Conservation (phyloP, 2,888 invertebrate species). For the Archaeoteleia sp. region DNA sequence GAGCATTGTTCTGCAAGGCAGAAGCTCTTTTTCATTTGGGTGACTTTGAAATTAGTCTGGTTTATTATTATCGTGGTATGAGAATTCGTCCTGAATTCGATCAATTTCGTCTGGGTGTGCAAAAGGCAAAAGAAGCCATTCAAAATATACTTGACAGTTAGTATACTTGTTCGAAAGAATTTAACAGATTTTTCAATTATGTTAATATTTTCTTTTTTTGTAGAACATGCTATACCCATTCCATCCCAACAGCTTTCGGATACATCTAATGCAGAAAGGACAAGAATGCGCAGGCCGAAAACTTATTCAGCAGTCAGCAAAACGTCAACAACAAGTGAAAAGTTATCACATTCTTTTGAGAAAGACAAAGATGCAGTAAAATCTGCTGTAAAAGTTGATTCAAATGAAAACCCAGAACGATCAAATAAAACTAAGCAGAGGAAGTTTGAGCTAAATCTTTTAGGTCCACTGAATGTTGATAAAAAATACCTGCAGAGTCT, state of each 20-base stretch:
- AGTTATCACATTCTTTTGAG: conserved; percentile 6
- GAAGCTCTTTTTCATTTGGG: conserved; percentile 94
- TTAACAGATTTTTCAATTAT: neutral
- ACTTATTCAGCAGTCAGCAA: conserved; percentile 6
- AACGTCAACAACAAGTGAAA: conserved; percentile 12
- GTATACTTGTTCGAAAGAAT: conserved; percentile 14
- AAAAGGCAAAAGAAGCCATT: conserved; percentile 95
- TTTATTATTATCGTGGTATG: conserved; percentile 92
- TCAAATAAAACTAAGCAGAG: conserved; percentile 5
- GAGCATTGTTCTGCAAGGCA: conserved; percentile 91
- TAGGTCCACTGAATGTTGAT: conserved; percentile 63
- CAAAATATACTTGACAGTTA: conserved; percentile 88
- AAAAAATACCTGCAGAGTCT: conserved; percentile 65
- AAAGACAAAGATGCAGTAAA: conserved; percentile 10
- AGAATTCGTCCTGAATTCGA: conserved; percentile 89
- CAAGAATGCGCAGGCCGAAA: too few species aligned
- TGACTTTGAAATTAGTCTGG: conserved; percentile 94
- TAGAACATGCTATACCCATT: conserved; percentile 35
- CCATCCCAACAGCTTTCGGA: too few species aligned
- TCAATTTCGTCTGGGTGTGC: conserved; percentile 86
- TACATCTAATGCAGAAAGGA: too few species aligned
- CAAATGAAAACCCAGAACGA: conserved; percentile 16
- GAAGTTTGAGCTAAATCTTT: conserved; percentile 54
- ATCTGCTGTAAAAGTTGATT: neutral
- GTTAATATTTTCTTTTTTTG: conserved; percentile 5